Evolutionary conservation across 2,888 invertebrate species (phyloP).

Genomic region (Drosophila incognita): DNA sequence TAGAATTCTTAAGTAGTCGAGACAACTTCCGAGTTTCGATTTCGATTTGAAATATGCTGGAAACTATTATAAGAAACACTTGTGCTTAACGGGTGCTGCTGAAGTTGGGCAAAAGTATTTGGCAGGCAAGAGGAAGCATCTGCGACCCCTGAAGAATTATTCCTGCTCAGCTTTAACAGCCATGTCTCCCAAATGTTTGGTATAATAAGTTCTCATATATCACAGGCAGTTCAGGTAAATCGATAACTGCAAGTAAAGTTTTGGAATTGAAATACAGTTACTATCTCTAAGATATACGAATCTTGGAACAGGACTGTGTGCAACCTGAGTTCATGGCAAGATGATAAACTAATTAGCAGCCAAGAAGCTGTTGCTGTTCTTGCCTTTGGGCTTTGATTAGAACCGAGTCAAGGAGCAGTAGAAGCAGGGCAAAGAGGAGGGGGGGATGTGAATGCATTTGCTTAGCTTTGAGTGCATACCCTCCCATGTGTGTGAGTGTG

Average conservation of each 20-base stretch:
- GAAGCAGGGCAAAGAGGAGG: not conserved
- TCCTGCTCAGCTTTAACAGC: not conserved
- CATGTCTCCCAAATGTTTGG: not conserved
- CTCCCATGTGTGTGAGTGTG: not conserved
- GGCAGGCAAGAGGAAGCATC: not conserved
- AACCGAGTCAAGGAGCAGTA: constrained; percentile 5
- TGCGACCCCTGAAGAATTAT: not conserved
- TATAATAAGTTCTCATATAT: not conserved
- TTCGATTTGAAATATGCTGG: not conserved
- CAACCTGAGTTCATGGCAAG: constrained; percentile 38
- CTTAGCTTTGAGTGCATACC: not conserved
- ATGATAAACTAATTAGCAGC: constrained; percentile 66
- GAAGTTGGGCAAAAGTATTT: not conserved
- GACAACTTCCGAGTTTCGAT: not conserved
- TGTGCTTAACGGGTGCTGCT: not conserved
- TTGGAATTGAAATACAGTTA: not conserved
- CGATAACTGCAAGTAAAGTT: not conserved
- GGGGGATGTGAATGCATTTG: not conserved
- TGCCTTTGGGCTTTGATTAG: constrained; percentile 31
- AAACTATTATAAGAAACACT: not conserved
- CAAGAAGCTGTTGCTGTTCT: constrained; percentile 50
- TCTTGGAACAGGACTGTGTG: not conserved
- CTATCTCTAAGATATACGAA: not conserved
- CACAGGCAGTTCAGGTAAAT: not conserved
- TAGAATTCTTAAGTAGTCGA: constrained; percentile 10